Conservation (phyloP, 2,888 invertebrate genomes). For the Heliothis peltigera region DNA sequence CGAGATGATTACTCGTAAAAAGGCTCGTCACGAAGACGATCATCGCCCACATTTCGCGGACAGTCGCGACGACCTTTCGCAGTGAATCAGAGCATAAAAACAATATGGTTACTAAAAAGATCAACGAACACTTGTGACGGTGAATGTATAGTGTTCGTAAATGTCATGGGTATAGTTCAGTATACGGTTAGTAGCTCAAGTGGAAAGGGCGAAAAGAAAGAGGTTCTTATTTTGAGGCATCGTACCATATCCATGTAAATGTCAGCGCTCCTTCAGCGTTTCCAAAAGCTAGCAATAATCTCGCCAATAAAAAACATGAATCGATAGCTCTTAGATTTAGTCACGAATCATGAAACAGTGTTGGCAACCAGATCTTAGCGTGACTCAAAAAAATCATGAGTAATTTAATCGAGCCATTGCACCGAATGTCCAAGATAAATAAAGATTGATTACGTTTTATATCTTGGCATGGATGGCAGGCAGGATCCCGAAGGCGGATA, state of each 20-base stretch:
- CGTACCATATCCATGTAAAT: background rate
- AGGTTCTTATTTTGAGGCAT: background rate
- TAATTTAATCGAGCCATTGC: slow-evolving; percentile 23
- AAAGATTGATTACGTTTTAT: background rate
- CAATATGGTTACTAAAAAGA: slow-evolving; percentile 62
- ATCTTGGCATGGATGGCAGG: background rate
- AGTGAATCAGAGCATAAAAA: slow-evolving; percentile 68
- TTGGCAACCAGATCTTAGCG: slow-evolving; percentile 15
- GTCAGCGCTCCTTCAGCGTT: background rate
- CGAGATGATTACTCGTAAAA: slow-evolving; percentile 30
- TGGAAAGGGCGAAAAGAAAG: slow-evolving; percentile 35
- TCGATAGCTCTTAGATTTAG: slow-evolving; percentile 11
- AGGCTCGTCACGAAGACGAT: slow-evolving; percentile 27
- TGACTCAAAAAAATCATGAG: slow-evolving; percentile 21
- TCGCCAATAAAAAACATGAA: background rate
- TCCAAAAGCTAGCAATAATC: slow-evolving; percentile 13
- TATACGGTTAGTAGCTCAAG: slow-evolving; percentile 31
- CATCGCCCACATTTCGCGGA: slow-evolving; percentile 16
- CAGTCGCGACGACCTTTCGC: slow-evolving; percentile 60
- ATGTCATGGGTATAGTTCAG: slow-evolving; percentile 50
- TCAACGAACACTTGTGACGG: slow-evolving; percentile 46
- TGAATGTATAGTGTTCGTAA: slow-evolving; percentile 20
- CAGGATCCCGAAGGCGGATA: background rate
- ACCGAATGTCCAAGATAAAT: slow-evolving; percentile 9
- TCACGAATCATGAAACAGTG: slow-evolving; percentile 31